These are phyloP conservation scores for Nothoprocta perdicaria DNA, from an alignment of 2,113 vertebrate species.

Conservation along the genomic window DNA sequence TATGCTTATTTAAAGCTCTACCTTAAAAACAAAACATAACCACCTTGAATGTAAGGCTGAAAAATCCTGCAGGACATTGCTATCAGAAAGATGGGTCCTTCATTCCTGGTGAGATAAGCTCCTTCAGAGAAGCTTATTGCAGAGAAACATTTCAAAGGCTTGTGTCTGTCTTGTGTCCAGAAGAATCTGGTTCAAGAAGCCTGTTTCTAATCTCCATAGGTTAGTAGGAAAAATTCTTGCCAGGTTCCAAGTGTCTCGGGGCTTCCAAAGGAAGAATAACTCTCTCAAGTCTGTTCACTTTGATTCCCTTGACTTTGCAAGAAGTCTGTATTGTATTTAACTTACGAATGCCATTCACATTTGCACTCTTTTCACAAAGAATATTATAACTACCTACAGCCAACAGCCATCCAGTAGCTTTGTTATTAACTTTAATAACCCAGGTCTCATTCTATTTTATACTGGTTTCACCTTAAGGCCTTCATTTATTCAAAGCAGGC, in stretches of 20 bases:
- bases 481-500: background rate
- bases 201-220: background rate
- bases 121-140: fast-evolving
- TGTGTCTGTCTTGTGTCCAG: background rate
- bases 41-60: background rate
- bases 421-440: background rate
- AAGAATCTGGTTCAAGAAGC: background rate
- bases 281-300: background rate
- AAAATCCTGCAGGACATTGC: background rate
- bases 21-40: background rate
- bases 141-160: background rate
- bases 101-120: background rate
- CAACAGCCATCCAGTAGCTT: background rate
- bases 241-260: background rate
- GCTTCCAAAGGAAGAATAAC: background rate
- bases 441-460: background rate
- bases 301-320: background rate
- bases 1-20: background rate
- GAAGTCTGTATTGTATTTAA: background rate
- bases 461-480: background rate
- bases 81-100: background rate
- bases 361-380: background rate
- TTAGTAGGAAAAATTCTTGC: background rate
- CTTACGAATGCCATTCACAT: background rate
- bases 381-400: background rate